Percentiles rank a stretch among this genome's conserved stretches.
phyloP scores from a whole-genome alignment of 2,113 vertebrate genomes.

The Sebastes schlegelii region DNA sequence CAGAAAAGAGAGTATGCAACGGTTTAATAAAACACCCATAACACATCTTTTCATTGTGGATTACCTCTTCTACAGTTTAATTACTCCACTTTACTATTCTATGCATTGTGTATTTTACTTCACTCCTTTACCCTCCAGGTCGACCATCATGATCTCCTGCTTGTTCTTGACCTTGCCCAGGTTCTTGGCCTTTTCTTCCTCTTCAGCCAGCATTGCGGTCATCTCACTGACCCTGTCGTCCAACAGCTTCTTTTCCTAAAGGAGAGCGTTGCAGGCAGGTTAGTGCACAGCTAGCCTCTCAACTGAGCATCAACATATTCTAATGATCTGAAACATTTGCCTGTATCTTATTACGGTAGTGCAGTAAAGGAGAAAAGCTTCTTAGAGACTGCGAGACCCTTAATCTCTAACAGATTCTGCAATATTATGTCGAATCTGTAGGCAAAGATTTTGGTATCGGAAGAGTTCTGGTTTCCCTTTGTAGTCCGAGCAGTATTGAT shows the following conservation, averaged over 20 bases:
- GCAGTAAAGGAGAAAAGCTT: not conserved
- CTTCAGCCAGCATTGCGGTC: constrained; percentile 91
- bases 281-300: not conserved
- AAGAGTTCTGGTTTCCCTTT: too few relatives aligned
- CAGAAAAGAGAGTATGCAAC: not conserved
- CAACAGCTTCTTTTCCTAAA: constrained; percentile 95
- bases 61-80: too few relatives aligned
- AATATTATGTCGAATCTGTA: too few relatives aligned
- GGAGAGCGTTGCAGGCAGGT: not conserved
- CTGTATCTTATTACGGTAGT: not conserved
- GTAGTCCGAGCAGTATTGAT: too few relatives aligned
- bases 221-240: constrained; percentile 95
- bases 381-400: not conserved
- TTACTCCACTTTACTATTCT: not conserved
- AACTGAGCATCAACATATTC: not conserved
- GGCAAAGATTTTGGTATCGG: too few relatives aligned
- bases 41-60: not conserved
- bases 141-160: constrained; percentile 98
- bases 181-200: constrained; percentile 98
- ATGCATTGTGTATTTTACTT: not conserved
- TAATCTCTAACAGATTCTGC: not conserved
- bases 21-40: not conserved
- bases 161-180: constrained; percentile 96
- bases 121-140: constrained; percentile 90
- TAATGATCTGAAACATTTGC: not conserved